A percentile compares a stretch with the other conserved stretches of the same genome.
Conservation (phyloP, 2,113 vertebrate genomes). For the Nestor notabilis region DNA sequence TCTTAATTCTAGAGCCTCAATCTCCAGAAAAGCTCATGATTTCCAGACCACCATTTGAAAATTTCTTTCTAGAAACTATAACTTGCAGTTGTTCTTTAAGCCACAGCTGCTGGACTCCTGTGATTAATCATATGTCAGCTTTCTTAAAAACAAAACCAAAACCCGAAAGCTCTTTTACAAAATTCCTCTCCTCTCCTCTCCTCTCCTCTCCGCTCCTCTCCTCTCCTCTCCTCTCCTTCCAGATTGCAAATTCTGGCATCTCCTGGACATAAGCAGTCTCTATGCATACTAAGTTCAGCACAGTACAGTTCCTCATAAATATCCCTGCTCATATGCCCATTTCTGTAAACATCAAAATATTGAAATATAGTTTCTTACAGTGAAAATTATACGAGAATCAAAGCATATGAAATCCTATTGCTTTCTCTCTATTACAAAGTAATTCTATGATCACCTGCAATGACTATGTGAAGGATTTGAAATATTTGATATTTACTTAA, state of each 20-base stretch:
- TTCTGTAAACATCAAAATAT: background rate
- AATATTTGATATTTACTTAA: background rate
- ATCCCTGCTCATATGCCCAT: background rate
- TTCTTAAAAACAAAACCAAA: background rate
- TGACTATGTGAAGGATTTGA: background rate
- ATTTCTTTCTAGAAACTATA: background rate
- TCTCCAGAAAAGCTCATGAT: background rate
- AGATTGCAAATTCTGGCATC: background rate
- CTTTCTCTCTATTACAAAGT: background rate
- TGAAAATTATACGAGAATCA: background rate
- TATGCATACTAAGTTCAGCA: background rate
- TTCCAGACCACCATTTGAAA: background rate
- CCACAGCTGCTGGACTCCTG: background rate
- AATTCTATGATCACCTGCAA: background rate
- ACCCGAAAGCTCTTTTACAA: background rate
- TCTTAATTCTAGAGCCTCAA: background rate
- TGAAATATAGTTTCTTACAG: background rate
- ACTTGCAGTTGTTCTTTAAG: background rate
- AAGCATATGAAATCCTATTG: background rate
- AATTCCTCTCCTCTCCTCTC: background rate
- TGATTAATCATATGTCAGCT: background rate
- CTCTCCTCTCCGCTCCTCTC: background rate
- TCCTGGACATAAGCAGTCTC: background rate
- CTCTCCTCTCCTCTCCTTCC: background rate
- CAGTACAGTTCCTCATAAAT: background rate